Evolutionary conservation across 1,140 invertebrate species (phyloP), one percentile per base, ranked within the genome.

Genomic region (Parasteatoda tepidariorum): DNA sequence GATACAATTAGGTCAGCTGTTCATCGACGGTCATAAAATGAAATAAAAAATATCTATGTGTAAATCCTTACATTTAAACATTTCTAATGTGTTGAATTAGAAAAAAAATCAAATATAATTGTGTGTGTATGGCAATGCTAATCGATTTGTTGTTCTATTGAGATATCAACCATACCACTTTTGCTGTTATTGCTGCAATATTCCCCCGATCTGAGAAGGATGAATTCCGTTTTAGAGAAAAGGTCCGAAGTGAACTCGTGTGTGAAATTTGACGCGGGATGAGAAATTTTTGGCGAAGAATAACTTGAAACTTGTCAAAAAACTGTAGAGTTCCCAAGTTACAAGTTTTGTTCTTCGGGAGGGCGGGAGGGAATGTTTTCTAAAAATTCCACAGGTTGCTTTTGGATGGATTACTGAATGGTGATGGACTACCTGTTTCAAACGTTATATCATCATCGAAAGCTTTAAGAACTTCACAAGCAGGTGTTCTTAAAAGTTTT

Each of bases 211-310:
- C 0, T 48, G 41, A 18, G 18, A 48, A 1, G 41, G 13, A n/a
- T 13, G 61, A 18, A 31, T n/a, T n/a, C n/a, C n/a, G n/a, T n/a
- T n/a, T n/a, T n/a, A 31, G 28, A n/a, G 30, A n/a, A 59, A 26
- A 26, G 22, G 22, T 11, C 15, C 11, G 55, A 74, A 74, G 55
- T 22, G 71, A 74, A 74, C 28, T 34, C 54, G 31, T 31, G 71
- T 74, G 71, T 74, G 71, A 74, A 74, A 74, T 74, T 74, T 74
- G 71, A 74, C 71, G 71, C 55, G 71, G 18, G 41, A n/a, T 3
- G 54, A 28, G n/a, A 31, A 74, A 18, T 55, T 55, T 22, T 71
- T 55, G 68, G n/a, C 22, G n/a, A 34, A 68, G 66, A 31, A 68
- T 68, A 68, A 68, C 22, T 68, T 68, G 54, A 38, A 59, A 61